phyloP scores from a whole-genome alignment of 35 echinoderm and acorn worm genomes.

The Nesometra sesokonis region DNA sequence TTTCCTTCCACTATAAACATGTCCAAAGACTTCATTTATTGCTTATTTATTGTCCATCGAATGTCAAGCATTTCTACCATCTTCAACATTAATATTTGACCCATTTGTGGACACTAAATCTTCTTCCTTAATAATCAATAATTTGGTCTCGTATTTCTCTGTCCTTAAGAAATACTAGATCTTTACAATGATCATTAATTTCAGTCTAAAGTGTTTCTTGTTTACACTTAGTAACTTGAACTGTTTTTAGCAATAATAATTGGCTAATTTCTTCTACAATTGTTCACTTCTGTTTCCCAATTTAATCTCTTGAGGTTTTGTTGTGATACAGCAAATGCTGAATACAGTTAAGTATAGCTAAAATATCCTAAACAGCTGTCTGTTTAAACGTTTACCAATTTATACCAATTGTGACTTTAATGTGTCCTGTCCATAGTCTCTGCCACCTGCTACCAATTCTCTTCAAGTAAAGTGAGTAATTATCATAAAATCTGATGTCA shows the following conservation, averaged over 20 bases:
- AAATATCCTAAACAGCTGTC: neutral
- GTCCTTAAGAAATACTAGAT: neutral
- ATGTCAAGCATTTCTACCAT: too few relatives aligned
- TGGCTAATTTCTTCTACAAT: neutral
- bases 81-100: too few relatives aligned
- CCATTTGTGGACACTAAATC: too few relatives aligned
- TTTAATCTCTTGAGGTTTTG: neutral
- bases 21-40: too few relatives aligned
- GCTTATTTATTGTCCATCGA: too few relatives aligned
- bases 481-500: neutral
- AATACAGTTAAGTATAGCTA: neutral
- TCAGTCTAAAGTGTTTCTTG: neutral
- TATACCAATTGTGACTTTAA: neutral
- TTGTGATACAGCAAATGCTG: neutral
- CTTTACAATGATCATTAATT: neutral
- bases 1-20: too few relatives aligned
- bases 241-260: neutral
- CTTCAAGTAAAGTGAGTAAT: neutral
- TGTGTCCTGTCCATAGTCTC: neutral
- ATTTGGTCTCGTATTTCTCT: neutral
- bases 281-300: neutral
- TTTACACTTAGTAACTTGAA: neutral
- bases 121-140: neutral
- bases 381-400: neutral
- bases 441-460: neutral